phyloP scores from a whole-genome alignment of 64 coral and sea anemone species.

The Hydrozoanthus tunicans region DNA sequence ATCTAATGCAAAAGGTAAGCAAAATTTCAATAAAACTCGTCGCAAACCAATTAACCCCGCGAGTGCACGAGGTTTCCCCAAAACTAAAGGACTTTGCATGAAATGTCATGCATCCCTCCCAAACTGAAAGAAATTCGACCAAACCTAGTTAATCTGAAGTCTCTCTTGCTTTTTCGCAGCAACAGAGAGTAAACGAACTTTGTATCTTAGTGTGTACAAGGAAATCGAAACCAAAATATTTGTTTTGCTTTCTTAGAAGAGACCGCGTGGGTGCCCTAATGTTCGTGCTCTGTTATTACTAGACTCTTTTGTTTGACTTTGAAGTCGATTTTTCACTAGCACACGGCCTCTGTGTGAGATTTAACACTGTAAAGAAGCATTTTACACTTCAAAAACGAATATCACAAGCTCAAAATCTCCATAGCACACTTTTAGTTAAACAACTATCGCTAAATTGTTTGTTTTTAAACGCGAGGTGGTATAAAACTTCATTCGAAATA shows the following conservation, averaged over 20 bases:
- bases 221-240: not conserved
- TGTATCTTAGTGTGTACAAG: not conserved
- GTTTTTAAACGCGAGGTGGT: too few relatives aligned
- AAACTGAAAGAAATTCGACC: too few relatives aligned
- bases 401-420: not conserved
- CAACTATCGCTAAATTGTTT: not conserved
- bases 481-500: not conserved
- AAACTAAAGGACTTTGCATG: too few relatives aligned
- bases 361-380: not conserved
- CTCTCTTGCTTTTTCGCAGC: not conserved
- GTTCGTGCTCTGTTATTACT: not conserved
- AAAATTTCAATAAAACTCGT: not conserved
- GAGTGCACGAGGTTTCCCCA: too few relatives aligned
- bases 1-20: not conserved
- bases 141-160: not conserved
- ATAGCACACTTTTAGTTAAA: not conserved
- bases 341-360: not conserved
- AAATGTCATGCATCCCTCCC: too few relatives aligned
- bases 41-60: not conserved
- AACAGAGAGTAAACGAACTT: not conserved
- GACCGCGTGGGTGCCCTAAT: not conserved
- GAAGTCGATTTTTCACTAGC: constrained; percentile 16
- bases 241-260: constrained; percentile 8
- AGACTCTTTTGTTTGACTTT: not conserved
- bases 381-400: not conserved